Evolutionary conservation across 2,113 vertebrate species (phyloP), one percentile per base, ranked within the genome.

Genomic region (Drymodes brunneopygia): DNA sequence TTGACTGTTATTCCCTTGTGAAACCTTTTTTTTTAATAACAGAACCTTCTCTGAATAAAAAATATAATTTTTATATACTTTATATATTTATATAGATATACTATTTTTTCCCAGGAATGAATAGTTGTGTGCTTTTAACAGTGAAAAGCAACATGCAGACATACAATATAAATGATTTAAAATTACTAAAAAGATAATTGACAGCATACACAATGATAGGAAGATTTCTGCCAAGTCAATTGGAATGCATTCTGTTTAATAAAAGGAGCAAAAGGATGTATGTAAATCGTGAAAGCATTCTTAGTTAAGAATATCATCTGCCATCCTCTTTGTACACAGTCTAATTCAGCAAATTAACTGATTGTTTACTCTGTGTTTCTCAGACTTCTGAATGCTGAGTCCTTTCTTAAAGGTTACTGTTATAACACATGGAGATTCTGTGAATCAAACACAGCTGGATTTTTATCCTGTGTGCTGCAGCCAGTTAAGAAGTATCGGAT

Each of bases 401-500:
- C 89, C 80, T 95, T 97, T 96, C 79, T 66, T 81, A 83, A 88
- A 98, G 89, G 88, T 93, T 97, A 96, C 94, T 96, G 73, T 94
- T 97, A 50, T 33, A 96, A 91, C 50, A 93, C 88, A 97, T 7
- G 90, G 48, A 91, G 81, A 90, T 79, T 94, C 91, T 91, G 78
- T 96, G 86, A 96, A 95, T 97, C 95, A 97, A 96, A 96, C 35
- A 53, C 9, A 57, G 93, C 86, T 88, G 96, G 95, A 97, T 96
- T 96, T 96, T 94, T 95, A 90, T 95, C 88, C 89, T 88, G 58
- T 88, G 47, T 91, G 83, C 88, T 95, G 79, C 66, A 97, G 95
- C 93, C 96, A 96, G 96, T 97, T 98, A 97, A 97, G 96, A 95
- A 97, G 81, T 95, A 87, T 86, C 82, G 81, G 75, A 92, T 60